phyloP scores from a whole-genome alignment of 2,797 vertebrate species.

The Coranthus polyacanthus region DNA sequence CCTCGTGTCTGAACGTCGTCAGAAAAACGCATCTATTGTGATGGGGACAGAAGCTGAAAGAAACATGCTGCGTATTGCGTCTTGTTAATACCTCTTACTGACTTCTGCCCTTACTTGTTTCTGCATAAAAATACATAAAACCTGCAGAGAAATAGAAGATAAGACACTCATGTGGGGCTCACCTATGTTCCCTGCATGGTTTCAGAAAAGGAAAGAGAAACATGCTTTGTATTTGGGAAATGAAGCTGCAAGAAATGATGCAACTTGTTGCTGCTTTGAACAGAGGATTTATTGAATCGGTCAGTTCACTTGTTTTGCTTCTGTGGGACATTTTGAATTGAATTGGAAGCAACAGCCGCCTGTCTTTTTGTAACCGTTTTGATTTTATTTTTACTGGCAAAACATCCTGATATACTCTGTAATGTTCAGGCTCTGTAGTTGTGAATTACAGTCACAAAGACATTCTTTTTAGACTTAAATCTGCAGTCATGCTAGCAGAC shows the following conservation, averaged over 20 bases:
- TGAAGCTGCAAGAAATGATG: too few relatives aligned
- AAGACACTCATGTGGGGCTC: too few relatives aligned
- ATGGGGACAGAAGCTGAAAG: too few relatives aligned
- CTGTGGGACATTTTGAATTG: neutral
- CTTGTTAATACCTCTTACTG: too few relatives aligned
- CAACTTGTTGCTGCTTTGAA: neutral
- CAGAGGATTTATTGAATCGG: too few relatives aligned
- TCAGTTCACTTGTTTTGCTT: neutral
- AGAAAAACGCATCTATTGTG: too few relatives aligned
- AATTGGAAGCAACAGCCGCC: neutral
- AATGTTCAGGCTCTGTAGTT: neutral
- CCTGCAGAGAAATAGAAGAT: too few relatives aligned
- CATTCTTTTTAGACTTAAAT: neutral
- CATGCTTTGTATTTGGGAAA: too few relatives aligned
- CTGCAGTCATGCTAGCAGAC: too few relatives aligned
- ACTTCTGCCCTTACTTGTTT: neutral
- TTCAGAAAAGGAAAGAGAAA: neutral
- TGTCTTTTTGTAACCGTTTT: neutral
- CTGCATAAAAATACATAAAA: neutral
- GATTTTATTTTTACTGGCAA: neutral
- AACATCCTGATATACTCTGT: neutral
- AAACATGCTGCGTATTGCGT: too few relatives aligned
- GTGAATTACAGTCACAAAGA: neutral
- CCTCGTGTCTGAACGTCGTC: slow-evolving; percentile 3
- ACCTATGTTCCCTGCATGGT: too few relatives aligned